Conservation (phyloP, 2,113 vertebrate species). For the Cricetomys ansorgei region DNA sequence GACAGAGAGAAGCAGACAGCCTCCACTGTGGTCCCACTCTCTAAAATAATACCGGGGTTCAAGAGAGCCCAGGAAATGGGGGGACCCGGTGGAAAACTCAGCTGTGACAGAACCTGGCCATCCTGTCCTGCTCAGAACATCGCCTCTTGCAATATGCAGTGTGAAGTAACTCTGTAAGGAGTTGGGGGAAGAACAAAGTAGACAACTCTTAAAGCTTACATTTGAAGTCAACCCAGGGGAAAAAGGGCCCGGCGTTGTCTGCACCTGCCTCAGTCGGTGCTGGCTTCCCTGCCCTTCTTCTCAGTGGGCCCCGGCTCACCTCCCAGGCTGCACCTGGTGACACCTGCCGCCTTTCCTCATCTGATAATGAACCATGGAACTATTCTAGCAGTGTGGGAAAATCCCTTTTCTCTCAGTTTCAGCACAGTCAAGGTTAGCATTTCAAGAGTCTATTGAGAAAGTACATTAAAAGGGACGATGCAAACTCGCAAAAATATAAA, state of each 20-base stretch:
- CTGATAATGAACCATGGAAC: neutral
- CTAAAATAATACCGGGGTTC: too few relatives aligned
- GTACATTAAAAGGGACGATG: neutral
- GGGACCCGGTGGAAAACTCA: neutral
- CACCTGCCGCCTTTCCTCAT: neutral
- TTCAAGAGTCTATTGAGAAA: neutral
- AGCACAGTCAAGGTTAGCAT: neutral
- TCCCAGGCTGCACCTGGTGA: neutral
- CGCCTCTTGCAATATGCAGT: neutral
- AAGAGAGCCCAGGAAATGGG: neutral
- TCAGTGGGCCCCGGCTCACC: fast-evolving
- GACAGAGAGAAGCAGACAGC: neutral
- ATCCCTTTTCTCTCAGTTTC: neutral
- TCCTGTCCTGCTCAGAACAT: too few relatives aligned
- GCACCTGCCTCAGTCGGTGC: neutral
- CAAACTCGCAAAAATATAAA: neutral
- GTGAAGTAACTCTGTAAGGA: neutral
- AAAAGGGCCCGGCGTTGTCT: neutral
- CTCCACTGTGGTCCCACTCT: fast-evolving
- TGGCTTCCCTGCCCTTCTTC: neutral
- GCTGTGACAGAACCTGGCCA: neutral
- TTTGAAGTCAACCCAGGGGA: neutral
- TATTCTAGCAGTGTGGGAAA: neutral
- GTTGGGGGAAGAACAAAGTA: neutral
- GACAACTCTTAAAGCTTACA: neutral